Evolutionary conservation across 2,113 vertebrate genomes (phyloP).

Genomic region (Phrynosoma platyrhinos): DNA sequence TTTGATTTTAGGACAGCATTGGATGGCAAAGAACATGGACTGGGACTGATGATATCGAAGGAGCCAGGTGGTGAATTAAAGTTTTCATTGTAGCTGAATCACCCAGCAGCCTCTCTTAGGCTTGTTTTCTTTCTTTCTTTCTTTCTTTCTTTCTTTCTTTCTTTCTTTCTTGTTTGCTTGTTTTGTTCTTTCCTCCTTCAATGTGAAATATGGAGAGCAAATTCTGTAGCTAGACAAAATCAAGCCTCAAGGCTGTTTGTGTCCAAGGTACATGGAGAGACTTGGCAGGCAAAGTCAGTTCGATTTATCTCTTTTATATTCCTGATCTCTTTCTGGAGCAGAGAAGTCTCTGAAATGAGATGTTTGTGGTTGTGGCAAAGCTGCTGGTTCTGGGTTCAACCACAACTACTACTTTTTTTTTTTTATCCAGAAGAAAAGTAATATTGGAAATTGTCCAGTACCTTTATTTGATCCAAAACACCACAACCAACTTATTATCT

Average conservation of each 20-base stretch:
- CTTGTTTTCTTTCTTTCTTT: neutral
- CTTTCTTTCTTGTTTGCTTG: too few species aligned
- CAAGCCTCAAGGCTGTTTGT: accelerated
- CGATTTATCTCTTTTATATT: neutral
- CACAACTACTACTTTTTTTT: neutral
- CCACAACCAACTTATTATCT: neutral
- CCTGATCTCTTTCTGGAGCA: neutral
- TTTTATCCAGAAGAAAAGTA: neutral
- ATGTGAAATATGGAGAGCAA: neutral
- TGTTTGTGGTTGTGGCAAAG: neutral
- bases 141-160: too few species aligned
- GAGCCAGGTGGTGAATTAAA: neutral
- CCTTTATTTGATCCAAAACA: neutral
- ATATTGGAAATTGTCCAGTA: neutral
- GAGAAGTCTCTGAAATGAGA: neutral
- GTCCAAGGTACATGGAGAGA: neutral
- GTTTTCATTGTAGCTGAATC: neutral
- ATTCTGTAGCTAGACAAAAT: neutral
- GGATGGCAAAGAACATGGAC: accelerated
- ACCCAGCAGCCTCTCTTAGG: neutral
- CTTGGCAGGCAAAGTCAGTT: neutral
- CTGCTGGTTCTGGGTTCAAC: neutral
- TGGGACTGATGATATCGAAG: conserved; percentile 13
- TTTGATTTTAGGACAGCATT: neutral
- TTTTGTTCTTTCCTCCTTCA: neutral